Evolutionary conservation across 2,113 vertebrate species (phyloP).

Genomic region (Poeciliopsis retropinna): DNA sequence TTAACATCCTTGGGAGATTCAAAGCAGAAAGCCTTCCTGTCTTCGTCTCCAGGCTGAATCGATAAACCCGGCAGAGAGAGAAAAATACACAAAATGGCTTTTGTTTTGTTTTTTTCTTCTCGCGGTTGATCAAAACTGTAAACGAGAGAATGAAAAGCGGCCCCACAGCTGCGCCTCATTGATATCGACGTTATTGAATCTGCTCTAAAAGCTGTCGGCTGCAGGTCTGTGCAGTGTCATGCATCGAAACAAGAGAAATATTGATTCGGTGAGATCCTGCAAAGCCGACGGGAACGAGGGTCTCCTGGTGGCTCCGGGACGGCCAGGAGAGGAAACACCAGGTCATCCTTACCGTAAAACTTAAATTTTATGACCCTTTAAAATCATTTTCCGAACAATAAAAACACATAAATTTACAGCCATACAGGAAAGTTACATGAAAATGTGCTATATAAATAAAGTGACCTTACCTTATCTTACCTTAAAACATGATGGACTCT

Average conservation of each 20-base stretch:
- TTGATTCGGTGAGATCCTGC: neutral
- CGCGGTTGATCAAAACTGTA: neutral
- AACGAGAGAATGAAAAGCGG: neutral
- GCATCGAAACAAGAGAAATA: neutral
- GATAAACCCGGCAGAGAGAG: neutral
- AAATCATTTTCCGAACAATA: too few relatives aligned
- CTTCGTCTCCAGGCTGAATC: neutral
- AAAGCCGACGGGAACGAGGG: too few relatives aligned
- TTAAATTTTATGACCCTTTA: too few relatives aligned
- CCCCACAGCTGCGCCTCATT: neutral
- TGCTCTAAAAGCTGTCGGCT: neutral
- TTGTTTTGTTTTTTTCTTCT: neutral
- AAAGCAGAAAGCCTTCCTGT: neutral
- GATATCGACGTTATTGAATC: neutral
- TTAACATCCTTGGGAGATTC: neutral
- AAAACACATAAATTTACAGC: too few relatives aligned
- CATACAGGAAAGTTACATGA: too few relatives aligned
- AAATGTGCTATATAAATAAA: too few relatives aligned
- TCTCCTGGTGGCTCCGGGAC: too few relatives aligned
- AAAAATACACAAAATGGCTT: too few relatives aligned
- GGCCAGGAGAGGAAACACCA: too few relatives aligned
- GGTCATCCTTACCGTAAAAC: too few relatives aligned
- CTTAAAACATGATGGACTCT: too few relatives aligned
- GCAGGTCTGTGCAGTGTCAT: neutral
- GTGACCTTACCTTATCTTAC: too few relatives aligned